Percentiles rank a stretch among this genome's conserved stretches.
These are phyloP conservation scores for Aphyosemion australe DNA, from an alignment of 2,113 vertebrate genomes.

Conservation along the genomic window DNA sequence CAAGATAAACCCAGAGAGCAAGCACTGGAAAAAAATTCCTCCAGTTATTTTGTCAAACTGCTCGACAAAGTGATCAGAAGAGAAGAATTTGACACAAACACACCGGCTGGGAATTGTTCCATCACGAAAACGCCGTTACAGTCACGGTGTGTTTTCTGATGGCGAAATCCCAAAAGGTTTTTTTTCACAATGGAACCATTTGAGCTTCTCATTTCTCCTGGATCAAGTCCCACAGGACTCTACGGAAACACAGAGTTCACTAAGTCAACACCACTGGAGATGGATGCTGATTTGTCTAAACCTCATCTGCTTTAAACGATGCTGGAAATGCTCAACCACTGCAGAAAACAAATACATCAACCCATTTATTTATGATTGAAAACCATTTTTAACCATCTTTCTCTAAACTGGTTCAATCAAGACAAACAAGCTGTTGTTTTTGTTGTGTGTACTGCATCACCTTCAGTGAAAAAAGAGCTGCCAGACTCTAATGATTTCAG, in stretches of 20 bases:
- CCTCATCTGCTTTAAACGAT: too few species aligned
- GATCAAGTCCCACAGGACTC: conserved; percentile 39
- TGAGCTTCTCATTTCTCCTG: conserved; percentile 47
- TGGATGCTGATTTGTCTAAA: too few species aligned
- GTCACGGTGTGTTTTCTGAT: conserved; percentile 26
- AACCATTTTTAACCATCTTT: too few species aligned
- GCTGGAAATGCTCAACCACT: too few species aligned
- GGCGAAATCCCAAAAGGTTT: conserved; percentile 48
- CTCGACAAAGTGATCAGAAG: conserved; percentile 25
- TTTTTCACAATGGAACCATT: conserved; percentile 13
- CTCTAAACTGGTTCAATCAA: too few species aligned
- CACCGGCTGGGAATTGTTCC: conserved; percentile 28
- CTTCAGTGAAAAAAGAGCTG: neutral
- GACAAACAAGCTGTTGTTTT: neutral
- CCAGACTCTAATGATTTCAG: conserved; percentile 3
- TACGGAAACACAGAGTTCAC: conserved; percentile 38
- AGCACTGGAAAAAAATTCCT: conserved; percentile 18
- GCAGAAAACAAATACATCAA: too few species aligned
- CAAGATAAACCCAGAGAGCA: conserved; percentile 8
- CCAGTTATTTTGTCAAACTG: conserved; percentile 29
- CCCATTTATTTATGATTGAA: too few species aligned
- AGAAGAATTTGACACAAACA: conserved; percentile 32
- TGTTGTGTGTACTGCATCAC: too few species aligned
- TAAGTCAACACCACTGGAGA: conserved; percentile 4
- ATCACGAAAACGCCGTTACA: conserved; percentile 34